Evolutionary conservation across 2,888 invertebrate species (phyloP).

Genomic region (Tipula unca): DNA sequence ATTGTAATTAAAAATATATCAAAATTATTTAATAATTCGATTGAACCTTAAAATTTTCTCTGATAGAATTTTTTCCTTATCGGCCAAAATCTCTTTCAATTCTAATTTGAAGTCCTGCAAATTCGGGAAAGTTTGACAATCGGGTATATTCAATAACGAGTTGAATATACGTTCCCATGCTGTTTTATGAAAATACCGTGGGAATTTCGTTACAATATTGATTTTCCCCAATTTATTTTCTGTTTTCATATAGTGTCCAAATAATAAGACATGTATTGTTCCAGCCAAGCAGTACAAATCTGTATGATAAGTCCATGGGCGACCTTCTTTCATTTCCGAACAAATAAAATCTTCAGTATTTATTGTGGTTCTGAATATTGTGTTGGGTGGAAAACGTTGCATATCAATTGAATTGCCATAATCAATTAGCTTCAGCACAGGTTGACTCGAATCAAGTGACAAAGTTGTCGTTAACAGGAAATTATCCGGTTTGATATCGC

Average conservation of each 20-base stretch:
- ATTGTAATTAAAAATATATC: too few species aligned
- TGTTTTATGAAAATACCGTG: constrained; percentile 56
- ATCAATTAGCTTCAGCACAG: constrained; percentile 80
- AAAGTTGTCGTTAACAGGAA: constrained; percentile 70
- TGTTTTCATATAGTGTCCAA: constrained; percentile 84
- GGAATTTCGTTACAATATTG: constrained; percentile 36
- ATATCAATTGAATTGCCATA: constrained; percentile 93
- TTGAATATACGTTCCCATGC: constrained; percentile 77
- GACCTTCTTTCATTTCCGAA: constrained; percentile 83
- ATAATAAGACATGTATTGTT: constrained; percentile 76
- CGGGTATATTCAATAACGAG: constrained; percentile 69
- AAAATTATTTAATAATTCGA: constrained; percentile 19
- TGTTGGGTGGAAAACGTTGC: constrained; percentile 67
- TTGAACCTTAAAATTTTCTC: constrained; percentile 38
- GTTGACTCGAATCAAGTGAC: constrained; percentile 40
- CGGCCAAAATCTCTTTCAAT: constrained; percentile 35
- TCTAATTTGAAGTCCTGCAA: constrained; percentile 42
- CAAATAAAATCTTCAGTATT: constrained; percentile 68
- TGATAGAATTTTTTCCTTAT: constrained; percentile 34
- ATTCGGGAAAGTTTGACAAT: constrained; percentile 67
- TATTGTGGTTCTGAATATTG: constrained; percentile 56
- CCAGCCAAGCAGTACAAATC: constrained; percentile 86
- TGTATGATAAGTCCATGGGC: constrained; percentile 91
- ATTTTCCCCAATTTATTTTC: constrained; percentile 43
- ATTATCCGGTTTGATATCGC: constrained; percentile 94